phyloP scores from a whole-genome alignment of 1,140 invertebrate genomes.

The Trichoplusia ni region DNA sequence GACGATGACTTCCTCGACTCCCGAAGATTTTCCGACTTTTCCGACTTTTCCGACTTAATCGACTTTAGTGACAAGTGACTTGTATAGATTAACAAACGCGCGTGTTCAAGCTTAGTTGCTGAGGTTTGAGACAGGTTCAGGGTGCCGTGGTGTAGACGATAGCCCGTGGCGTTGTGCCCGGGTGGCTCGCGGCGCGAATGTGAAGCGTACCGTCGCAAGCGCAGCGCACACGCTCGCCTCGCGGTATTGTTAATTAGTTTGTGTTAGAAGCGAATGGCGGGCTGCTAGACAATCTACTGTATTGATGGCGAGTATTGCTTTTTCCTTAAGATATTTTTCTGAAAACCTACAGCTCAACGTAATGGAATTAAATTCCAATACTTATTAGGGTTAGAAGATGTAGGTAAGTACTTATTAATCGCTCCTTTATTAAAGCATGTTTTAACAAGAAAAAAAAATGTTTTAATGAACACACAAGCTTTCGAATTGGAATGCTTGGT shows the following conservation, averaged over 20 bases:
- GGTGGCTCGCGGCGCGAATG: conserved; percentile 67
- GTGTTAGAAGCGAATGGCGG: conserved; percentile 37
- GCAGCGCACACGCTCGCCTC: conserved; percentile 56
- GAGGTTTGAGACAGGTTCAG: conserved; percentile 11
- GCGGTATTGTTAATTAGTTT: conserved; percentile 48
- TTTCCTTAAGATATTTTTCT: not conserved
- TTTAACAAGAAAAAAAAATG: too few relatives aligned
- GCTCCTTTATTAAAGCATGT: too few relatives aligned
- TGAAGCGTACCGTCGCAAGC: conserved; percentile 72
- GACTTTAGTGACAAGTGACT: too few relatives aligned
- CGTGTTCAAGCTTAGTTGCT: not conserved
- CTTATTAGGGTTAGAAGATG: too few relatives aligned
- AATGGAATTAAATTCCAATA: too few relatives aligned
- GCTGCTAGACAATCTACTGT: not conserved
- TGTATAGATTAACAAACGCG: conserved; percentile 2
- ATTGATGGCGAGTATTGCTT: not conserved
- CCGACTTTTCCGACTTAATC: too few relatives aligned
- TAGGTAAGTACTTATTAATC: too few relatives aligned
- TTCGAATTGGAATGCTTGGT: too few relatives aligned
- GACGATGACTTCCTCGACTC: conserved; percentile 21
- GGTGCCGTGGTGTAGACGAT: conserved; percentile 45
- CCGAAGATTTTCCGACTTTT: conserved; percentile 1
- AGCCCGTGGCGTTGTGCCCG: conserved; percentile 60
- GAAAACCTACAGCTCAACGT: not conserved
- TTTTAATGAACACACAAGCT: too few relatives aligned